Evolutionary conservation across 2,797 vertebrate species (phyloP).

Genomic region (Calcarius lapponicus): DNA sequence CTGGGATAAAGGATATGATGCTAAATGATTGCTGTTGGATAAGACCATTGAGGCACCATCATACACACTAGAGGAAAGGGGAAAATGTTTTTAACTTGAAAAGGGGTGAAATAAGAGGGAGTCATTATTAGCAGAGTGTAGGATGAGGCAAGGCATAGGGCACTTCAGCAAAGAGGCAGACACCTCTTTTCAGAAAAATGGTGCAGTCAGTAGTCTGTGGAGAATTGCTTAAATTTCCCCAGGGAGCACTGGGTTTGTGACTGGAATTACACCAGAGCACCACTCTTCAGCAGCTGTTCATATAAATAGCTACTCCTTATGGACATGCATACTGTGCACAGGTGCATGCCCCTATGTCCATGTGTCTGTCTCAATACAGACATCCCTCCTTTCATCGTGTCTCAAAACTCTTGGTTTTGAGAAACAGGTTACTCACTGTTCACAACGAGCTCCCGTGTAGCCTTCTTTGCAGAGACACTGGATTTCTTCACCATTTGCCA

Average conservation of each 20-base stretch:
- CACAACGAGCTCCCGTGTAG: conserved; percentile 86
- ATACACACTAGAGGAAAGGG: background rate
- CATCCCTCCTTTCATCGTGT: background rate
- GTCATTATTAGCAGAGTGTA: background rate
- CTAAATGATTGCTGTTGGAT: background rate
- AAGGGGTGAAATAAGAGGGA: background rate
- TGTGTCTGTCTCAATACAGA: background rate
- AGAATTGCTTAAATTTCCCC: background rate
- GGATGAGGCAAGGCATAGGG: background rate
- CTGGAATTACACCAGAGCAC: background rate
- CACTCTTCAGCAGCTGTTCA: background rate
- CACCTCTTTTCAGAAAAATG: background rate
- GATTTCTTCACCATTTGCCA: conserved; percentile 76
- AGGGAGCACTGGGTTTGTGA: background rate
- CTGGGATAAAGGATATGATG: background rate
- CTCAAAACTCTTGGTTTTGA: background rate
- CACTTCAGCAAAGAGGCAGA: background rate
- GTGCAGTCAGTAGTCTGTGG: background rate
- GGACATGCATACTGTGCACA: background rate
- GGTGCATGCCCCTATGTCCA: no score
- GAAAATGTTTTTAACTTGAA: background rate
- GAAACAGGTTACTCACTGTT: conserved; percentile 78
- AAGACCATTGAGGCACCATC: background rate
- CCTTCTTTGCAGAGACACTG: conserved; percentile 88
- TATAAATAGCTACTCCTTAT: background rate